Percentiles rank a stretch among this genome's conserved stretches.
These are phyloP conservation scores for Eulemur mongoz DNA, from an alignment of 2,797 vertebrate species.

Conservation along the genomic window DNA sequence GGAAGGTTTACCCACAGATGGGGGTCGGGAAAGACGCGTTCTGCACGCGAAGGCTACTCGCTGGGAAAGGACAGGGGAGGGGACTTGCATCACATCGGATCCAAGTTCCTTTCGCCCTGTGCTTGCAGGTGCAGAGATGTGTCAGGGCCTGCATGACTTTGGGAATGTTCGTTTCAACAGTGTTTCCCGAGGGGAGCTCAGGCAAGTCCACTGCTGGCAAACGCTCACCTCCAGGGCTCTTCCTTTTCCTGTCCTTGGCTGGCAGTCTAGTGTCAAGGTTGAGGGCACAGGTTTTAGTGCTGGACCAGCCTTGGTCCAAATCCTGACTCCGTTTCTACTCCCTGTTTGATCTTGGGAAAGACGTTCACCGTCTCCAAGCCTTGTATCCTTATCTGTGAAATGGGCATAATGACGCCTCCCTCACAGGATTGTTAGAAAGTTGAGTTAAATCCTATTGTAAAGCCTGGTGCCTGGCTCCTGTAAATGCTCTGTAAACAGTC, in stretches of 20 bases:
- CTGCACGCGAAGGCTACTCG: neutral
- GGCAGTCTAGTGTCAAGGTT: neutral
- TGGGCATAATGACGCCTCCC: neutral
- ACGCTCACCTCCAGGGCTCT: neutral
- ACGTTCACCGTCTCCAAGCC: neutral
- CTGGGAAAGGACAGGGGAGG: neutral
- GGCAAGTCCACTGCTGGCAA: neutral
- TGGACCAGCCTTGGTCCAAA: neutral
- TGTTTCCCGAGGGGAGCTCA: neutral
- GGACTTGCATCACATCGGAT: neutral
- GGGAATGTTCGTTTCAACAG: neutral
- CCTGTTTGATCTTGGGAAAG: neutral
- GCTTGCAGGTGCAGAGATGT: neutral
- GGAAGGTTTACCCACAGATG: neutral
- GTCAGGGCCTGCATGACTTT: neutral
- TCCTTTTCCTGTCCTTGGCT: neutral
- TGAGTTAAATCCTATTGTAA: slow-evolving; percentile 50
- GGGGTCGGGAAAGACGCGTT: neutral
- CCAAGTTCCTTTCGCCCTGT: neutral
- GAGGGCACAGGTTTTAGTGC: neutral
- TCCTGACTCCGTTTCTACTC: neutral
- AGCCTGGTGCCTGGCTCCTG: slow-evolving; percentile 19
- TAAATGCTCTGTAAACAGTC: slow-evolving; percentile 56
- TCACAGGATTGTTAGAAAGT: slow-evolving; percentile 8
- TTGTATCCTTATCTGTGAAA: neutral